Percentiles rank a stretch among this genome's conserved stretches.
phyloP scores from a whole-genome alignment of 2,113 vertebrate genomes.

The Nycticorax nycticorax region DNA sequence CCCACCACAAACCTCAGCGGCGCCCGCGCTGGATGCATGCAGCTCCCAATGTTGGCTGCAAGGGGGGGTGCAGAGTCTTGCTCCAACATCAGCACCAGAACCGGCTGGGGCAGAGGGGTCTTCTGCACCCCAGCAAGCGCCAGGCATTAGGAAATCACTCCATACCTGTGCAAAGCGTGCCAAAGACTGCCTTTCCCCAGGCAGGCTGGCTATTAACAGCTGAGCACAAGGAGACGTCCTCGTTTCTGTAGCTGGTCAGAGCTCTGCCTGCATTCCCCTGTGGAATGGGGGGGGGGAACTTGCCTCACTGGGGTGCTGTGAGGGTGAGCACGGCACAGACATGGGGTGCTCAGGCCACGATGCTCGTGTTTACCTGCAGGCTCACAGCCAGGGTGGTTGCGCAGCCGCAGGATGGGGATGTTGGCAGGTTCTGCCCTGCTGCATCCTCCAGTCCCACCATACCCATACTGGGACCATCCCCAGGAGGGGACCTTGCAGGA shows the following conservation, averaged over 20 bases:
- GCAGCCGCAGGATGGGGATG: fast-evolving
- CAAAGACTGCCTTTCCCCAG: not conserved
- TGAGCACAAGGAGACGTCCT: not conserved
- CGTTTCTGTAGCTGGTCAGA: not conserved
- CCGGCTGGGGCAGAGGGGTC: not conserved
- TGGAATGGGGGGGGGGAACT: too few relatives aligned
- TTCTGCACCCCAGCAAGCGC: not conserved
- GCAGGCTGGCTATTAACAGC: fast-evolving
- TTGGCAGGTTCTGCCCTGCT: not conserved
- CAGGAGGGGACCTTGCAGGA: fast-evolving
- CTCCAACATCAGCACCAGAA: not conserved
- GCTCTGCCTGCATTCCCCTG: fast-evolving
- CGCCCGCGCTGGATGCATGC: fast-evolving
- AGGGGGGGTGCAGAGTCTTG: not conserved
- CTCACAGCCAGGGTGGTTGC: fast-evolving
- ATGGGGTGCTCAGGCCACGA: fast-evolving
- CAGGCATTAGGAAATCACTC: not conserved
- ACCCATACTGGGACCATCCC: not conserved
- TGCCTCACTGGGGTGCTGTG: fast-evolving
- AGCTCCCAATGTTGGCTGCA: fast-evolving
- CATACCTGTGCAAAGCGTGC: fast-evolving
- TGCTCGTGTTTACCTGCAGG: fast-evolving
- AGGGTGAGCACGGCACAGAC: too few relatives aligned
- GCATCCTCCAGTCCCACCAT: not conserved
- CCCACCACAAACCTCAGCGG: not conserved